Percentiles rank a stretch among this genome's conserved stretches.
phyloP scores from a whole-genome alignment of 2,888 invertebrate genomes.

The Lymantria dispar region DNA sequence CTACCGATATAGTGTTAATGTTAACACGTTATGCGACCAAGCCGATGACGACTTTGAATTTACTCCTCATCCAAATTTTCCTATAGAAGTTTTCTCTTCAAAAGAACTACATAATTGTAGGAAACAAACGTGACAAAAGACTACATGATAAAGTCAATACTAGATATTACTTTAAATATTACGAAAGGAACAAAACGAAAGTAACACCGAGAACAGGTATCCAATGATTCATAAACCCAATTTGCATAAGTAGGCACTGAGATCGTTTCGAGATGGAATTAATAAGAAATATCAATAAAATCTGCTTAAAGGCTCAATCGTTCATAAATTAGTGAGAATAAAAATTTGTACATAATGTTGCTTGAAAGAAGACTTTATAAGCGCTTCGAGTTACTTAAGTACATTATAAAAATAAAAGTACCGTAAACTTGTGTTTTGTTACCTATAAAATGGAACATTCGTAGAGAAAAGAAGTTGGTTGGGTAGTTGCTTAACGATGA shows the following conservation, averaged over 20 bases:
- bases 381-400: constrained; percentile 1
- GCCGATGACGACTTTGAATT: too few species aligned
- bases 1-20: too few species aligned
- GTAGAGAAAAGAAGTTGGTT: not conserved
- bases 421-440: constrained; percentile 7
- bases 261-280: constrained; percentile 13
- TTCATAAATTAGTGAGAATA: constrained; percentile 22
- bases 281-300: constrained; percentile 30
- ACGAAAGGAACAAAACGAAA: constrained; percentile 7
- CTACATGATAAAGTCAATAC: too few species aligned
- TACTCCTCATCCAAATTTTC: too few species aligned
- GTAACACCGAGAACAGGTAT: constrained; percentile 13
- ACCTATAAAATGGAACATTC: constrained; percentile 4
- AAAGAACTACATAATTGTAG: too few species aligned
- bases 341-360: constrained; percentile 15
- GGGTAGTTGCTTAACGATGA: not conserved
- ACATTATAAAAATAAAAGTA: constrained; percentile 14
- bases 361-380: constrained; percentile 15
- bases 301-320: constrained; percentile 12
- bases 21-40: too few species aligned
- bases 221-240: constrained; percentile 27
- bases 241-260: constrained; percentile 20
- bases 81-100: too few species aligned
- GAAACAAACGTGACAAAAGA: too few species aligned
- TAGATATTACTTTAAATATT: not conserved